Conservation (phyloP, 2,797 vertebrate species). For the Brachyalestes nurse region DNA sequence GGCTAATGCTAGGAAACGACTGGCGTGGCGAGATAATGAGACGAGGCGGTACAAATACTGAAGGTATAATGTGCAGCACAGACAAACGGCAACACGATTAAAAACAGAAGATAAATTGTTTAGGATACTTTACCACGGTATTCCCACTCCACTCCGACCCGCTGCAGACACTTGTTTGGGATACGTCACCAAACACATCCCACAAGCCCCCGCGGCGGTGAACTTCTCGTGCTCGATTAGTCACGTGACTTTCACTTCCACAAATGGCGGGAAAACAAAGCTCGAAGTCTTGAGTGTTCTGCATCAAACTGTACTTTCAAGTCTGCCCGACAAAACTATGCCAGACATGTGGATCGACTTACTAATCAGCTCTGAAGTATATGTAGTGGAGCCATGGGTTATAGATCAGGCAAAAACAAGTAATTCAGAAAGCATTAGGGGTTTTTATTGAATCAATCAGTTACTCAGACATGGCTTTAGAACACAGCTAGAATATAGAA, state of each 20-base stretch:
- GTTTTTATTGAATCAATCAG: background rate
- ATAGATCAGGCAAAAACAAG: background rate
- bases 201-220: conserved; percentile 51
- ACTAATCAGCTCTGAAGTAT: background rate
- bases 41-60: background rate
- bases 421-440: background rate
- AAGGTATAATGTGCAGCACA: background rate
- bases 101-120: background rate
- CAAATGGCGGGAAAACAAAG: conserved; percentile 10
- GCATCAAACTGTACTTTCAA: background rate
- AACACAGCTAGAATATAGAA: no score
- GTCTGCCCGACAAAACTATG: background rate
- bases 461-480: no score
- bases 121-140: background rate
- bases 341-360: background rate
- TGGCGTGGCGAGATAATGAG: background rate
- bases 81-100: background rate
- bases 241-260: conserved; percentile 51
- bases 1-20: background rate
- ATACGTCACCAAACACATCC: conserved; percentile 51
- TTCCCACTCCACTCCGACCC: background rate
- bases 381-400: background rate
- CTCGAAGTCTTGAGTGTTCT: background rate
- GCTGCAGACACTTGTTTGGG: background rate
- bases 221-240: background rate